These are phyloP conservation scores for Corbicula japonica DNA, from an alignment of 2,888 invertebrate species.

Conservation along the genomic window DNA sequence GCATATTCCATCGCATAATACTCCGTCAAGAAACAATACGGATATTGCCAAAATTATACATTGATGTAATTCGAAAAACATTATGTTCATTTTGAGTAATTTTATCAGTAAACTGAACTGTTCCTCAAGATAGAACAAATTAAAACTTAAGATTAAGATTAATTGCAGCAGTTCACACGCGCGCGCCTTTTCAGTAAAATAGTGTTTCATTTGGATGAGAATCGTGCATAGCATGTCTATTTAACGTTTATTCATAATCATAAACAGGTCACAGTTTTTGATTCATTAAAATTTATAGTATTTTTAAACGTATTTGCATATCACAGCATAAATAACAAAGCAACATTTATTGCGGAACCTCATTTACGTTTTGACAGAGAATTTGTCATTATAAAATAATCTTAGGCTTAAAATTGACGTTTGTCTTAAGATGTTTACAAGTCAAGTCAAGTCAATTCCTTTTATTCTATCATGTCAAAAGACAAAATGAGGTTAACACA, in stretches of 20 bases:
- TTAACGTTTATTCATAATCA: neutral
- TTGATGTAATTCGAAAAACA: neutral
- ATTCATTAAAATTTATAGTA: neutral
- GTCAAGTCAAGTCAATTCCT: neutral
- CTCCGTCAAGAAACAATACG: neutral
- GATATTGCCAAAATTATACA: neutral
- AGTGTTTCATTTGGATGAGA: neutral
- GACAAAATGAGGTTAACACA: no score
- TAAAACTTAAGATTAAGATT: no score
- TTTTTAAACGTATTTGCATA: neutral
- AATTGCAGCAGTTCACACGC: no score
- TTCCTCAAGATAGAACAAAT: no score
- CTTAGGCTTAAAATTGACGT: neutral
- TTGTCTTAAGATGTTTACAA: neutral
- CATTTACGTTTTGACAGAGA: constrained; percentile 7
- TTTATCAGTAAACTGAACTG: neutral
- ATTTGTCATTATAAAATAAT: neutral
- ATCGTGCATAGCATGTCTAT: constrained; percentile 2
- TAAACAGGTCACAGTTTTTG: constrained; percentile 2
- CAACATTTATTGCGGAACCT: neutral
- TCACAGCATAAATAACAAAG: neutral
- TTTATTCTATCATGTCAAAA: no score
- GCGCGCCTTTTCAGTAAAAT: neutral
- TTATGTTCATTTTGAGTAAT: neutral
- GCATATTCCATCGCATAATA: constrained; percentile 27